phyloP scores from a whole-genome alignment of 92 coral and sea anemone genomes.

The Paragorgia papillata region DNA sequence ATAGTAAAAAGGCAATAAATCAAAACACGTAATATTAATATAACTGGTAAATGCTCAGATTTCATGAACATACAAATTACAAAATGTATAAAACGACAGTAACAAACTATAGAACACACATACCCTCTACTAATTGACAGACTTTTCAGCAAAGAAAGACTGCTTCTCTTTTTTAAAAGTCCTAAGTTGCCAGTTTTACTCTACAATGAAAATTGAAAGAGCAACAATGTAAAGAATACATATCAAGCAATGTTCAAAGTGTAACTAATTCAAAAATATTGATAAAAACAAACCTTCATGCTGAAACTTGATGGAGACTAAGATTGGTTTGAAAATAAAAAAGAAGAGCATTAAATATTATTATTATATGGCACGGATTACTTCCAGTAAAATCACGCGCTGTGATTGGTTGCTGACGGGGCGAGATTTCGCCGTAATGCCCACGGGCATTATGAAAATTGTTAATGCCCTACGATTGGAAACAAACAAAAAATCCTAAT shows the following conservation, averaged over 20 bases:
- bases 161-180: constrained; percentile 83
- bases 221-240: background rate
- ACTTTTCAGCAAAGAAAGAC: constrained; percentile 76
- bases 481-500: no score
- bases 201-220: constrained; percentile 32
- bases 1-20: background rate
- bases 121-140: constrained; percentile 19
- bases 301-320: constrained; percentile 1
- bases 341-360: background rate
- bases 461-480: no score
- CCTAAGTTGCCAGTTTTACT: constrained; percentile 77
- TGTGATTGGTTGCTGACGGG: no score
- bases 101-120: no score
- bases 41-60: no score
- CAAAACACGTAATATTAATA: no score
- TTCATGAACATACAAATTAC: no score
- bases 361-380: no score
- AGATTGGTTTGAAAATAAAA: background rate
- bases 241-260: background rate
- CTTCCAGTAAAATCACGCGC: no score
- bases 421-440: no score
- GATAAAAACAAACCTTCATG: background rate
- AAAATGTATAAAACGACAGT: no score
- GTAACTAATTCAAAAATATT: background rate
- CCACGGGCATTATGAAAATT: no score